Evolutionary conservation across 2,797 vertebrate species (phyloP), one percentile per base, ranked within the genome.

Genomic region (Emys orbicularis): DNA sequence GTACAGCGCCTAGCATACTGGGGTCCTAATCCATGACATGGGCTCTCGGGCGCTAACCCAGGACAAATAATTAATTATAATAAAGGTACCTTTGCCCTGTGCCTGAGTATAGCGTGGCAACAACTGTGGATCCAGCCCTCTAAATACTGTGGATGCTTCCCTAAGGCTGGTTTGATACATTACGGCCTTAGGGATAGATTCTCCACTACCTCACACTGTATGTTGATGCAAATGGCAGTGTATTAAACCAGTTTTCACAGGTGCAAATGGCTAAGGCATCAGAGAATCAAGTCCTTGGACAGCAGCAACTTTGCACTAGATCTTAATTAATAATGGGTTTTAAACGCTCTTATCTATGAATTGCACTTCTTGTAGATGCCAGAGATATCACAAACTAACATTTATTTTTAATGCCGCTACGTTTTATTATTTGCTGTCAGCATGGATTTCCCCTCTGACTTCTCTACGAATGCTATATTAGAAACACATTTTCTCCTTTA

Each of bases 401-500:
- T 90, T 95, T 91, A 92, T 19, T 96, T 96, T 94, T 89, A 96
- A 90, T 90, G 72, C 91, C 50, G 90, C 81, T 93, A 94, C 90
- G 97, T 94, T 84, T 92, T 96, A 93, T 72, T 97, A 96, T 92
- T 96, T 96, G 56, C 85, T 95, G 86, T 88, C 90, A 95, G 79
- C 57, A 56, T 96, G 34, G 74, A 97, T 96, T 97, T 97, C 81
- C 89, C 90, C 54, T 95, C 92, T 79, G 53, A 92, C 81, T 80
- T 86, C 65, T 94, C 56, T 88, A 89, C 93, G 97, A 92, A 4
- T 65, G 57, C 72, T 84, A 90, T 83, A 95, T 95, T 96, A 96
- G 86, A 97, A 97, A 95, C 95, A 97, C 93, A 97, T 97, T 97
- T 97, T 57, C 68, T 88, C 54, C 23, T 93, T 91, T 95, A 96